Percentiles rank a stretch among this genome's conserved stretches.
Evolutionary conservation across 2,888 invertebrate species (phyloP).

Genomic region (Leptinotarsa tumamoca): DNA sequence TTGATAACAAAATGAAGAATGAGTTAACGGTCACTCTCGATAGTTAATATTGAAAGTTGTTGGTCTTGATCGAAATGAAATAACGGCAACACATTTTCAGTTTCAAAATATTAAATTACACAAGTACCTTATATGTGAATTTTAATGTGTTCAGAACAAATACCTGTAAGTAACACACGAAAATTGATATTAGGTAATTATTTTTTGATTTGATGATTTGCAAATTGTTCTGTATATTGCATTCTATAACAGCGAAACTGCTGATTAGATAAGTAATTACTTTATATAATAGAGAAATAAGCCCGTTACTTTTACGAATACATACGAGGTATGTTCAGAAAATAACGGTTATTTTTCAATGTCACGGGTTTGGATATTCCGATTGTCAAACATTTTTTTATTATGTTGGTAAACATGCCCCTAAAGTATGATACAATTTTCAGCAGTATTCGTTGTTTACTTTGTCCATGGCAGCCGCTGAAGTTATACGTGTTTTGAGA

Average conservation of each 20-base stretch:
- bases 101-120: background rate
- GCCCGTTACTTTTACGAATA: too few species aligned
- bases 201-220: constrained; percentile 6
- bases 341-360: too few species aligned
- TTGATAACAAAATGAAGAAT: too few species aligned
- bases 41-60: background rate
- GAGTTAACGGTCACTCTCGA: background rate
- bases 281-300: background rate
- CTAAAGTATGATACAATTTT: too few species aligned
- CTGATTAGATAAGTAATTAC: background rate
- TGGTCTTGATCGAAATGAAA: background rate
- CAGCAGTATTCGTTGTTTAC: too few species aligned
- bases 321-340: too few species aligned
- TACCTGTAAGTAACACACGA: background rate
- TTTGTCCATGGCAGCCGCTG: too few species aligned
- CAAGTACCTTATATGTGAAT: background rate
- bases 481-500: too few species aligned
- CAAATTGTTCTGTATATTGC: background rate
- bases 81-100: background rate
- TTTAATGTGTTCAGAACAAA: background rate
- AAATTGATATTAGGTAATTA: constrained; percentile 2
- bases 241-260: background rate
- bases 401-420: too few species aligned
- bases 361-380: too few species aligned
- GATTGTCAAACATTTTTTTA: too few species aligned